Base-by-base conservation (phyloP, 1,140 invertebrate genomes). In the Papilio dardanus region DNA sequence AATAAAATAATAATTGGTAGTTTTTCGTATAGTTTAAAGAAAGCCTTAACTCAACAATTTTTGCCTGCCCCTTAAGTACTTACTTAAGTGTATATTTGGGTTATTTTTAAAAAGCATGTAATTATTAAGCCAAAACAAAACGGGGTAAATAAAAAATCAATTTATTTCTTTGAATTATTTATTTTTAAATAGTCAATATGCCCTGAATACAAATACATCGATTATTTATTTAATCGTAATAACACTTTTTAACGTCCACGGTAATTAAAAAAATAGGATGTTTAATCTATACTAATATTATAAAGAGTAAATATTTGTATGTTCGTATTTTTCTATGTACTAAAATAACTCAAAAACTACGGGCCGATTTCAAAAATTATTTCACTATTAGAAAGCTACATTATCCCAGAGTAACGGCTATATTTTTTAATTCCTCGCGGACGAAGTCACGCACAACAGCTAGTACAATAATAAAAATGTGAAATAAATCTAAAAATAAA, bases 81-180 rank as follows among this genome's bases (percentile, higher is more conserved):
- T 35, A 35, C 33, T 35, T 35, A 8, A 8, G 40, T 16, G 2
- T 42, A 14, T 42, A 8, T 42, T 42, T 16, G 14, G 2, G 37
- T 42, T 42, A 42, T 42, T 42, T 50, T 21, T 21, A 50, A 24
- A 54, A 24, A 54, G n/a, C n/a, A n/a, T 50, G 16, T 50, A 50
- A 19, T 50, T 7, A 50, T 19, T 50, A n/a, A 50, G 0, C 46
- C 46, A 58, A 58, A 58, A 58, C 21, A 58, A 19, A 54, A 10
- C n/a, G 19, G 50, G 21, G 21, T 58, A 58, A 58, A 58, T 24
- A 58, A 58, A 50, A 58, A 58, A 12, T 3, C 19, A 28, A 58
- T 58, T 58, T 58, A 58, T 2, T 28, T 21, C 21, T 58, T 58
- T 58, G 21, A 58, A 58, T 58, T 58, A 58, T 58, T 58, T 12